Evolutionary conservation across 2,113 vertebrate species (phyloP).

Genomic region (Poeciliopsis prolifica): DNA sequence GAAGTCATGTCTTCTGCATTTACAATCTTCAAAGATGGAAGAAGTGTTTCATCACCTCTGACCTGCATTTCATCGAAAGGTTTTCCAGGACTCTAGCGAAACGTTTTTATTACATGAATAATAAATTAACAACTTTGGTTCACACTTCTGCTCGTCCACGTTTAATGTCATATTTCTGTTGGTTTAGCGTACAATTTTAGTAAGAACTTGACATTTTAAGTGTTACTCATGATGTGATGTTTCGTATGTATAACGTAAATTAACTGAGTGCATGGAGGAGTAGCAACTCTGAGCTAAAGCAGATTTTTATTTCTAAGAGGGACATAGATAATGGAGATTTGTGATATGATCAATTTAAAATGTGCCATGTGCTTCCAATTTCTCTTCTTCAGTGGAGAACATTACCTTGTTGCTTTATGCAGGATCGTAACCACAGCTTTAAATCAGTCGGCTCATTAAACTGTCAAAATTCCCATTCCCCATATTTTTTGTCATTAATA

Average conservation of each 20-base stretch:
- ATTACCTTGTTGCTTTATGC: background rate
- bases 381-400: background rate
- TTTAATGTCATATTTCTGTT: constrained; percentile 2
- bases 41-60: constrained; percentile 35
- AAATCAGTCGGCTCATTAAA: constrained; percentile 11
- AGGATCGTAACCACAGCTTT: constrained; percentile 4
- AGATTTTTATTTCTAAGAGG: constrained; percentile 6
- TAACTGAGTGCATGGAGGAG: constrained; percentile 8
- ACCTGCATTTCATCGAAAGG: constrained; percentile 33
- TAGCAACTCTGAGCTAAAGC: constrained; percentile 9
- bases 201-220: background rate
- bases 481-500: constrained; percentile 4
- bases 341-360: background rate
- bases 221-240: background rate
- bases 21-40: constrained; percentile 11
- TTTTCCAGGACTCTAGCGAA: constrained; percentile 43
- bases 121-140: constrained; percentile 33
- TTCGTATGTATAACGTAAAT: background rate
- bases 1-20: constrained; percentile 24
- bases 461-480: background rate
- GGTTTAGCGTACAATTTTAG: constrained; percentile 2
- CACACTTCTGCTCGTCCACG: background rate
- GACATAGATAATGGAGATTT: background rate
- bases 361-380: background rate
- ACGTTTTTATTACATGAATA: constrained; percentile 37